Evolutionary conservation across 2,113 vertebrate genomes (phyloP).

Genomic region (Channa argus): DNA sequence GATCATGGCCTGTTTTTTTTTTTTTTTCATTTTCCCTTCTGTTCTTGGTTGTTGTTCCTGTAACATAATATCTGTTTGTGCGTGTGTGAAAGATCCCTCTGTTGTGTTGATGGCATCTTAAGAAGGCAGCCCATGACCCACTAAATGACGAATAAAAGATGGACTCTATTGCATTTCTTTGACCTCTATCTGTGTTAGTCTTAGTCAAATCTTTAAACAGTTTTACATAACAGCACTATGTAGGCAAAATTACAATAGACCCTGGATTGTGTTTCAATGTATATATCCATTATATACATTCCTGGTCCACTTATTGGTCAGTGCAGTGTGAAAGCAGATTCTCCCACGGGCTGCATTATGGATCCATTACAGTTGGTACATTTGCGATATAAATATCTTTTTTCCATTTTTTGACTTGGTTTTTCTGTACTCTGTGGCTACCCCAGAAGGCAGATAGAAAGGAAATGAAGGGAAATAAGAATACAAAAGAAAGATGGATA

Average conservation of each 20-base stretch:
- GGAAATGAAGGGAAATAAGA: constrained; percentile 28
- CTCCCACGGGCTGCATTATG: constrained; percentile 26
- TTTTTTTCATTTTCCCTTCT: constrained; percentile 43
- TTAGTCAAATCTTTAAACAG: constrained; percentile 15
- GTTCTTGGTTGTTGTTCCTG: constrained; percentile 72
- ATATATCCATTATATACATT: constrained; percentile 21
- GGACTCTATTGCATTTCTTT: constrained; percentile 47
- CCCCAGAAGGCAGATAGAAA: constrained; percentile 16
- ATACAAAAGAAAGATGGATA: constrained; percentile 41
- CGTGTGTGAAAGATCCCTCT: constrained; percentile 52
- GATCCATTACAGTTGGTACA: constrained; percentile 28
- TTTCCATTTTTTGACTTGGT: neutral
- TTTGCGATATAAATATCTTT: constrained; percentile 14
- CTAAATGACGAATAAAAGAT: constrained; percentile 55
- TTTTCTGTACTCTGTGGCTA: constrained; percentile 22
- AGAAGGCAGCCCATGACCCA: constrained; percentile 56
- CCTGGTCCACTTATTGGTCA: constrained; percentile 26
- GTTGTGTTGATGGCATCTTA: constrained; percentile 63
- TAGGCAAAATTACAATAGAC: constrained; percentile 33
- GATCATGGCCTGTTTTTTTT: constrained; percentile 54
- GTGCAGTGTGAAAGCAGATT: constrained; percentile 29
- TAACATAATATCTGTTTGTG: constrained; percentile 73
- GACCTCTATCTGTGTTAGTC: constrained; percentile 29
- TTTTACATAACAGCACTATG: constrained; percentile 35
- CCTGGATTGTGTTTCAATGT: constrained; percentile 27